Evolutionary conservation across 2,113 vertebrate genomes (phyloP), one percentile per base, ranked within the genome.

Genomic region (Balaeniceps rex): DNA sequence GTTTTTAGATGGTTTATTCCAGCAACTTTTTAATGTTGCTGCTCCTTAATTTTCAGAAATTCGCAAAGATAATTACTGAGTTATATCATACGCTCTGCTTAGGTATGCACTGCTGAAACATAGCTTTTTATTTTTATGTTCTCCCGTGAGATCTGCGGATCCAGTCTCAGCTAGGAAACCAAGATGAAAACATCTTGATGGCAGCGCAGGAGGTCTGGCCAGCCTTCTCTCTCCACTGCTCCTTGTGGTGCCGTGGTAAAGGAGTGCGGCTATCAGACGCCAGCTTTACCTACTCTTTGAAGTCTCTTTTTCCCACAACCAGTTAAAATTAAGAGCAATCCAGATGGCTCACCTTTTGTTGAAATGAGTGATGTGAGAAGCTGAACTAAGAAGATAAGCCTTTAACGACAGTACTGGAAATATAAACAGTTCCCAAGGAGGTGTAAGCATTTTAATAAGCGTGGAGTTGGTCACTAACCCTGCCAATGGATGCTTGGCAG

Each of bases 11-110:
- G 0, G 3, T 90, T 87, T 92, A 89, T 92, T 94, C 93, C 95
- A 87, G 94, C 69, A 92, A 87, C 47, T 84, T 87, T 65, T 95
- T 14, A 70, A 88, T 93, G 91, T 72, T 80, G 75, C 94, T 86
- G 83, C 94, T 87, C 51, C 60, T 84, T 91, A 83, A 96, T 96
- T 97, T 97, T 93, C 83, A 94, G 97, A 49, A 97, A 94, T 51
- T 51, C 2, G 3, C 69, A 51, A 64, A 84, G 88, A 57, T 90
- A 88, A 95, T 90, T 92, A 66, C 71, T 82, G 84, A 69, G 83
- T 79, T 94, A 76, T 75, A 71, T 66, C 87, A 79, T 88, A 77
- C 2, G 13, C 70, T 28, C 81, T 85, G 90, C 89, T 96, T 84
- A 95, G 76, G 79, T 94, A 81, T 71, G 95, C 90, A 76, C 91